phyloP scores from a whole-genome alignment of 2,113 vertebrate species.

The Elanus axillaris region DNA sequence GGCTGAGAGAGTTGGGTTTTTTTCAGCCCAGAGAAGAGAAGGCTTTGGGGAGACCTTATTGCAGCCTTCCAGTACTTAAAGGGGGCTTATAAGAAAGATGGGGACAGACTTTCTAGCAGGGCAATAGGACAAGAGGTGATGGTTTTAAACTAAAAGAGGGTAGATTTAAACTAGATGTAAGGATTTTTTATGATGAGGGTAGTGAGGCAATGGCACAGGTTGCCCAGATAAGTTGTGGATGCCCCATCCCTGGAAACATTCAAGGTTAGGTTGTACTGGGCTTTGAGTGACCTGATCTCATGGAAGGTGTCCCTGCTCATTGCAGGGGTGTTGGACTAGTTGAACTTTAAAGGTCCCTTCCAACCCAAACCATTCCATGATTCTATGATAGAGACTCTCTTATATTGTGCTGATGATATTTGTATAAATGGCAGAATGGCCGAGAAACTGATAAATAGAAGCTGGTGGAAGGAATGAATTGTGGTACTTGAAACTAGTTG shows the following conservation, averaged over 20 bases:
- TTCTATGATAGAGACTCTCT: background rate
- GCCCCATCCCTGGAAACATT: background rate
- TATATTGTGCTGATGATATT: background rate
- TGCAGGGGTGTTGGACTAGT: background rate
- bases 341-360: background rate
- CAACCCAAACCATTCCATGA: background rate
- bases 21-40: background rate
- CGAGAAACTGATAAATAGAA: background rate
- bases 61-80: background rate
- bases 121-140: background rate
- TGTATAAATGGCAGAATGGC: background rate
- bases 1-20: background rate
- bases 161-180: background rate
- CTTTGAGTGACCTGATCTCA: background rate
- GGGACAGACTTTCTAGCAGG: background rate
- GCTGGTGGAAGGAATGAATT: background rate
- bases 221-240: background rate
- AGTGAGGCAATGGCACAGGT: background rate
- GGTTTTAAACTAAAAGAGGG: background rate
- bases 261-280: background rate
- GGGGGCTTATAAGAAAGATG: background rate
- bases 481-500: background rate
- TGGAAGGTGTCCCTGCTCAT: background rate
- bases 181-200: background rate
- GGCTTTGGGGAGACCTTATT: fast-evolving